Base-by-base conservation (phyloP, 2,888 invertebrate species). In the Autographa pulchrina region DNA sequence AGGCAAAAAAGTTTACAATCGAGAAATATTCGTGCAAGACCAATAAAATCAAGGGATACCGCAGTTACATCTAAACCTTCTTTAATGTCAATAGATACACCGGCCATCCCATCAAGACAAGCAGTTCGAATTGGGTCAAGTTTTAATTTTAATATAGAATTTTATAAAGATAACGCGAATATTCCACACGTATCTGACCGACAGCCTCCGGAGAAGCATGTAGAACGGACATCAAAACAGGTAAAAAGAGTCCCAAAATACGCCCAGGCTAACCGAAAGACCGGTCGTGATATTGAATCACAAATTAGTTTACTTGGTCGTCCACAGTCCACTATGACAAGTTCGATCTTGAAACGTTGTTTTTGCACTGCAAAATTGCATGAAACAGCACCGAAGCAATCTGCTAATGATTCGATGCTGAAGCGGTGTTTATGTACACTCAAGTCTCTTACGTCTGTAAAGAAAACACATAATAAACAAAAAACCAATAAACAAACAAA, bases 111-210 rank as follows among this genome's bases (percentile, higher is more conserved):
- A 32, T 72, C 80, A 14, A 80, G 77, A 68, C 87, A 89, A 72
- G 85, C 78, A 61, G 84, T 86, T 32, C 85, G 63, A 64, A 84
- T 88, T 67, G 80, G 85, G 54, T 89, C 88, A 6, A 85, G 73
- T 63, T 83, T 88, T 75, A 88, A 85, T 75, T 89, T 89, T 58
- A 74, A 83, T 68, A 70, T 89, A n/a, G 88, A 89, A 70, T 88
- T 89, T 80, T 85, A 75, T 73, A 89, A 87, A 80, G 75, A 86
- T n/a, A 72, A 68, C 25, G 54, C 20, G 4, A 13, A 11, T 20
- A 9, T 4, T 5, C 14, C 54, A 13, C 54, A 54, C 5, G 20
- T 54, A 1, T 0, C 13, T 56, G 54, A 56, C 18, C 13, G 20
- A 56, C 13, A 25, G 14, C 20, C 25, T 25, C 6, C 14, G 13